Base-by-base conservation (phyloP, 2,113 vertebrate genomes). In the Upupa epops region DNA sequence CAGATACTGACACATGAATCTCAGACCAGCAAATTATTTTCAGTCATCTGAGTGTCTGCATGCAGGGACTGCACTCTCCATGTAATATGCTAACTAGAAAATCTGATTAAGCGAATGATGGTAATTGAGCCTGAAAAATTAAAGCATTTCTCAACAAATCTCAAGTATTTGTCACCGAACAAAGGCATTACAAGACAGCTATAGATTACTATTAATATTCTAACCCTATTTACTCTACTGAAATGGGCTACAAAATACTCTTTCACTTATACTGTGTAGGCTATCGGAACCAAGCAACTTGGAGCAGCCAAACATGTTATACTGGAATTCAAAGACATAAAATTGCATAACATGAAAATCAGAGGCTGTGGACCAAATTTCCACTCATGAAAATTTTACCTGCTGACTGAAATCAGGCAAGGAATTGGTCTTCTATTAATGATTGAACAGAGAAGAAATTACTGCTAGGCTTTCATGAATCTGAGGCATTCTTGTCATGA, bases 1-100 rank as follows among this genome's bases (percentile, higher is more conserved):
- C 70, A 86, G 92, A 83, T 90, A 71, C 80, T 84, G 80, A 81
- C 83, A 94, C 46, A 32, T 72, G 77, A n/a, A 84, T 94, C 77
- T 93, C 74, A 92, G 93, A 92, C 26, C 31, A 81, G 40, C 60
- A 86, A 92, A n/a, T 78, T 84, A 86, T 89, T 94, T 93, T 94
- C 86, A 90, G 58, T 87, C 66, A 69, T 93, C 90, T 81, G 16
- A 48, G 29, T 42, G 10, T 80, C 56, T 94, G 37, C 65, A 71
- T 29, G 54, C 68, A 85, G 31, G 20, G 26, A 11, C 48, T 94
- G 56, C 32, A n/a, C 86, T 66, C 72, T 68, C 34, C 21, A 5
- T 55, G 21, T 64, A 74, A 81, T 56, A 63, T 72, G 74, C 28
- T 87, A 75, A 84, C 28, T 89, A 83, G 69, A 91, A 89, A 89